Evolutionary conservation across 2,888 invertebrate species (phyloP).

Genomic region (Nesidiocoris tenuis): DNA sequence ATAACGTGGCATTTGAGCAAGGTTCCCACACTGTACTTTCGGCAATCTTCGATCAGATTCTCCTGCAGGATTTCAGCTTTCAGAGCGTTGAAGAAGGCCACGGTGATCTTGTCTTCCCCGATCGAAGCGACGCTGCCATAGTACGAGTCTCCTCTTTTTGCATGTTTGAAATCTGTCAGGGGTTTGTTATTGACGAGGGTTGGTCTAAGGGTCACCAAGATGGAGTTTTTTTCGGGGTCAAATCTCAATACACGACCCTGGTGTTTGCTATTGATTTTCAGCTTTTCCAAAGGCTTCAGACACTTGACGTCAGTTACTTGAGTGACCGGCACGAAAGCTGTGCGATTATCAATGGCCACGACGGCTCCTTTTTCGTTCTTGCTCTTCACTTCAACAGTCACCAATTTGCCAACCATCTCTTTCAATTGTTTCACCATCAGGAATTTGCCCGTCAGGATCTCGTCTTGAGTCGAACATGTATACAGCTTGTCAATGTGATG

Average conservation of each 20-base stretch:
- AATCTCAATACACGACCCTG: conserved; percentile 56
- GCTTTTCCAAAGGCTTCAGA: neutral
- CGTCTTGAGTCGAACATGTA: conserved; percentile 60
- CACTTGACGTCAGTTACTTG: conserved; percentile 11
- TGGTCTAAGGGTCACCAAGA: conserved; percentile 66
- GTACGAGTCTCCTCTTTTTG: conserved; percentile 58
- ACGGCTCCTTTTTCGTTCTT: conserved; percentile 1
- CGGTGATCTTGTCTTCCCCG: conserved; percentile 57
- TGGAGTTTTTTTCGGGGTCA: conserved; percentile 56
- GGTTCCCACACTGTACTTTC: conserved; percentile 58
- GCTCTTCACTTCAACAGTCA: conserved; percentile 2
- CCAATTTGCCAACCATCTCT: conserved; percentile 16
- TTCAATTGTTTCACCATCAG: conserved; percentile 11
- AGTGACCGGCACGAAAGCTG: conserved; percentile 15
- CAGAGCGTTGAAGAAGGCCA: conserved; percentile 63
- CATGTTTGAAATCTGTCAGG: conserved; percentile 59
- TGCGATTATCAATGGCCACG: conserved; percentile 3
- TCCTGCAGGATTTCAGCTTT: conserved; percentile 57
- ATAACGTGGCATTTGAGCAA: conserved; percentile 61
- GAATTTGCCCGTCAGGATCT: conserved; percentile 9
- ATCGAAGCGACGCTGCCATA: conserved; percentile 61
- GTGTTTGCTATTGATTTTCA: conserved; percentile 13
- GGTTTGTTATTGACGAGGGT: conserved; percentile 63
- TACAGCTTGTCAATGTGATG: conserved; percentile 66
- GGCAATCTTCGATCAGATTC: conserved; percentile 56